These are phyloP conservation scores for Cochlearius cochlearius DNA, from an alignment of 2,113 vertebrate genomes.

Conservation along the genomic window DNA sequence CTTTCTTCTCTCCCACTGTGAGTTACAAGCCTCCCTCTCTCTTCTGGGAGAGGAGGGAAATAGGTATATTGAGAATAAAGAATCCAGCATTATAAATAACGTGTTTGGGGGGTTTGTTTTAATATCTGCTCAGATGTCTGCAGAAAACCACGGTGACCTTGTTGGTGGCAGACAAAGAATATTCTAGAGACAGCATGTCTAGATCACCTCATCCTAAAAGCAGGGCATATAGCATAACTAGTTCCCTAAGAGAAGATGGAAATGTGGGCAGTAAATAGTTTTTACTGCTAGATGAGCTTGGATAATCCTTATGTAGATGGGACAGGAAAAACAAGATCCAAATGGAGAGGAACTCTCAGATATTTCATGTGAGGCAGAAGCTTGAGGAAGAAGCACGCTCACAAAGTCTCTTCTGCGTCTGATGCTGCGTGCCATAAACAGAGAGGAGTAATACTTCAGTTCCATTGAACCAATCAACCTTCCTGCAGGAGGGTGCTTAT, in stretches of 20 bases:
- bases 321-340: constrained; percentile 34
- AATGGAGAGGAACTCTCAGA: background rate
- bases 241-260: background rate
- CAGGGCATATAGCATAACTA: background rate
- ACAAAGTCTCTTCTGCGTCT: background rate
- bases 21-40: background rate
- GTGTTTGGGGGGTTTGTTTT: background rate
- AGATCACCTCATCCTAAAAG: background rate
- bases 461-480: constrained; percentile 1
- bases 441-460: background rate
- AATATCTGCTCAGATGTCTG: background rate
- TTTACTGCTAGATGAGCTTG: background rate
- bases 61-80: background rate
- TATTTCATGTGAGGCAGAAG: background rate
- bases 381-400: background rate
- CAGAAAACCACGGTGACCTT: background rate
- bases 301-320: background rate
- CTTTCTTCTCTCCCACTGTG: background rate
- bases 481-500: constrained; percentile 11
- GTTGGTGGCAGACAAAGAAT: background rate
- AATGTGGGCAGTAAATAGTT: background rate
- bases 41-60: background rate
- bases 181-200: background rate
- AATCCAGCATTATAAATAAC: background rate
- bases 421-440: background rate